A percentile compares a stretch with the other conserved stretches of the same genome.
These are phyloP conservation scores for Anoplolepis gracilipes DNA, from an alignment of 1,140 invertebrate species.

Conservation along the genomic window DNA sequence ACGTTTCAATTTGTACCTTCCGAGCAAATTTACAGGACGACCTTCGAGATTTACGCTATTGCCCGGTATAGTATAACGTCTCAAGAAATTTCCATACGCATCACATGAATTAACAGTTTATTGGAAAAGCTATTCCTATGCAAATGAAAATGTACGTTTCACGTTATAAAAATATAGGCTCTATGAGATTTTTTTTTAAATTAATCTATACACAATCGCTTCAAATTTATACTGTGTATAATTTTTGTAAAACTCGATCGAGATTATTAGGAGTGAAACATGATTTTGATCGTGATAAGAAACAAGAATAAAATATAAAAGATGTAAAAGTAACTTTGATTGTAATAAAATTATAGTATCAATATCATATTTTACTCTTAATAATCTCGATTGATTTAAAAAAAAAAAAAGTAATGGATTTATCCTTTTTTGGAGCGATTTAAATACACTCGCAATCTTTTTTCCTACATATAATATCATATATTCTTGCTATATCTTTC, in stretches of 20 bases:
- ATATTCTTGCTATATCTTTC: conserved; percentile 67
- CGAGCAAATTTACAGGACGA: conserved; percentile 24
- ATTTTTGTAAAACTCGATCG: conserved; percentile 23
- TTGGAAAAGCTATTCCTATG: neutral
- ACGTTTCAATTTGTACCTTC: conserved; percentile 41
- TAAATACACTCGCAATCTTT: conserved; percentile 41
- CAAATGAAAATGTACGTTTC: conserved; percentile 15
- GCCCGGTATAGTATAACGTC: neutral
- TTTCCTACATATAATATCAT: conserved; percentile 61
- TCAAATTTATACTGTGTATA: neutral
- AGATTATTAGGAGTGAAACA: neutral
- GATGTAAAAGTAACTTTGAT: neutral
- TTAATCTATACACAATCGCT: neutral
- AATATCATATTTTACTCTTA: too few species aligned
- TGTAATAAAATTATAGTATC: neutral
- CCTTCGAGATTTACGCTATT: conserved; percentile 24
- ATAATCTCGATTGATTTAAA: too few species aligned
- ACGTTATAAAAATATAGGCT: too few species aligned
- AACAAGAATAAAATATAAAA: too few species aligned
- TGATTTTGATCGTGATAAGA: neutral
- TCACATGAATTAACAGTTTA: conserved; percentile 16
- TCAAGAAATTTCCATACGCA: neutral
- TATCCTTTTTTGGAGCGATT: neutral
- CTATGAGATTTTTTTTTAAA: neutral
- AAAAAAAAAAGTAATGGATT: neutral